Base-by-base conservation (phyloP, 2,888 invertebrate genomes). In the Spodoptera picta region DNA sequence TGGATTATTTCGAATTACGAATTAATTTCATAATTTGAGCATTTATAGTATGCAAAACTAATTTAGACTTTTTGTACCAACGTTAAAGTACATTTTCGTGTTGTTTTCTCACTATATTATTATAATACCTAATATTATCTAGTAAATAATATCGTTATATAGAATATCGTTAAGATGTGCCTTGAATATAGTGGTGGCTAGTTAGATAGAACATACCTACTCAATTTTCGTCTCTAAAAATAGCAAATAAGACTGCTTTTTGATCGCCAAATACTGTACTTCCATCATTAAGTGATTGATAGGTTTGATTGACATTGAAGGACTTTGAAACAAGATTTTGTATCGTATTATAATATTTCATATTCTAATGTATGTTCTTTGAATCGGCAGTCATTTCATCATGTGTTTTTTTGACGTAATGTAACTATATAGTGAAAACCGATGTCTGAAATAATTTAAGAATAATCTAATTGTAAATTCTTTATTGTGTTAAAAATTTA, bases 141-240 rank as follows among this genome's bases (percentile, higher is more conserved):
- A 23, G 41, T 10, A 66, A 41, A 67, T 12, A 14, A 24, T 36
- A 23, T 50, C 1, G n/a, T 47, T 53, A 52, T 41, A 61, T 43
- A 73, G 4, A 44, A 60, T 65, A 73, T 73, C 14, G 63, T 65
- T 82, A 80, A 81, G 76, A 78, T 80, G 86, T 86, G 86, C 86
- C 86, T 86, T 86, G 78, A 75, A 69, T 59, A 66, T 71, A 80
- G 66, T 80, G 77, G 66, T 80, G 78, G 62, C 69, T 80, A 78
- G 61, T 10, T 79, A 73, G 74, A 58, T 69, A 73, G 74, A 63
- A 36, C 36, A 36, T 67, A 64, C 56, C 51, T 74, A 69, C 65
- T 65, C 64, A 77, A 71, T 71, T 74, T 53, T 71, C 51, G 52
- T 59, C 52, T 42, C 42, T 57, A 70, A 44, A 52, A 11, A n/a